These are phyloP conservation scores for Pantherophis guttatus DNA, from an alignment of 2,113 vertebrate species.

Conservation along the genomic window DNA sequence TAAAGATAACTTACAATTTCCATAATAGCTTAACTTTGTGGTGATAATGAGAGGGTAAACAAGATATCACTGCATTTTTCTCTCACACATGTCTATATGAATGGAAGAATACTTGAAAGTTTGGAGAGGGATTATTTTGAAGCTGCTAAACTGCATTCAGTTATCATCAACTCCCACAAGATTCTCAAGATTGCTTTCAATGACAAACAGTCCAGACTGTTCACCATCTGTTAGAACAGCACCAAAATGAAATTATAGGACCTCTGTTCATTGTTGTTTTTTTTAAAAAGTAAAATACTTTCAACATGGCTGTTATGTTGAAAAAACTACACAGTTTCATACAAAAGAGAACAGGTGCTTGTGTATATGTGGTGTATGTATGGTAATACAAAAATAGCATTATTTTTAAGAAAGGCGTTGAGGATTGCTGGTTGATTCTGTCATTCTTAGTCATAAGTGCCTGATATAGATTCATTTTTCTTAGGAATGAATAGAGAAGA, in stretches of 20 bases:
- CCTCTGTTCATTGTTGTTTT: background rate
- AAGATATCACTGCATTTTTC: background rate
- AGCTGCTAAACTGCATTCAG: background rate
- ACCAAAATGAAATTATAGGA: slow-evolving; percentile 20
- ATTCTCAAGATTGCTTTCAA: slow-evolving; percentile 12
- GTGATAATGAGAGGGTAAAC: background rate
- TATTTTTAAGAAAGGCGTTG: background rate
- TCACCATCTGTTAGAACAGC: slow-evolving; percentile 17
- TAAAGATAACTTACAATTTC: background rate
- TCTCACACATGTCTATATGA: background rate
- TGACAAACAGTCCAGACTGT: slow-evolving; percentile 14
- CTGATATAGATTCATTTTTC: background rate
- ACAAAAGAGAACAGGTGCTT: slow-evolving; percentile 1
- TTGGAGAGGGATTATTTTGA: slow-evolving; percentile 1
- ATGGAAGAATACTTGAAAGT: slow-evolving; percentile 17
- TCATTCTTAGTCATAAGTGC: background rate
- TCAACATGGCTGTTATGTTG: background rate
- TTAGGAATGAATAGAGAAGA: background rate
- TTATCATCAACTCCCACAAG: slow-evolving; percentile 26
- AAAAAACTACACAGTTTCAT: background rate
- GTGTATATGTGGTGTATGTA: background rate
- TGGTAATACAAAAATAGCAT: background rate
- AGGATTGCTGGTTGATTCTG: background rate
- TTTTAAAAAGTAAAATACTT: background rate
- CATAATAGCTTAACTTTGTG: background rate